A percentile compares a stretch with the other conserved stretches of the same genome.
Conservation (phyloP, 1,140 invertebrate species). For the Tribolium castaneum region DNA sequence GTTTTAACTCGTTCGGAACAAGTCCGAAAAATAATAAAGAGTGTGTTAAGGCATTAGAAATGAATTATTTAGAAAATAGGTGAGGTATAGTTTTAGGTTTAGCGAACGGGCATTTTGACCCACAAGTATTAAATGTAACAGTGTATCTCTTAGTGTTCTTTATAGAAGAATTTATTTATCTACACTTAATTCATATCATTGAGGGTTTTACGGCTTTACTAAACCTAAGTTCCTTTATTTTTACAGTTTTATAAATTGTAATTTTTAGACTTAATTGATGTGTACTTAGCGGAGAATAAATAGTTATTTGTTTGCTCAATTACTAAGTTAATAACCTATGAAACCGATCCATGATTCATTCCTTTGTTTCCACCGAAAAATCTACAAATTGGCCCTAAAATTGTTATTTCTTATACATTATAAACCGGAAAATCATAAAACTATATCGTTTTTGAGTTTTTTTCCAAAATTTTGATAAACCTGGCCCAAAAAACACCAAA, state of each 20-base stretch:
- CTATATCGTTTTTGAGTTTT: too few relatives aligned
- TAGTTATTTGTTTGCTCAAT: conserved; percentile 9
- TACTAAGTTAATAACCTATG: background rate
- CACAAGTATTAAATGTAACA: conserved; percentile 22
- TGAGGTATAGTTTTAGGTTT: conserved; percentile 43
- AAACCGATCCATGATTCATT: background rate
- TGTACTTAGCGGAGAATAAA: conserved; percentile 6
- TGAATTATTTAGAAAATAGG: conserved; percentile 55
- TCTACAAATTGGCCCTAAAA: too few relatives aligned
- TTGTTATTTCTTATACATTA: too few relatives aligned
- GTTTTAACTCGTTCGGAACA: conserved; percentile 51
- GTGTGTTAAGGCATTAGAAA: conserved; percentile 48
- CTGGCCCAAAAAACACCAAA: too few relatives aligned
- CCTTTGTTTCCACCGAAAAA: background rate
- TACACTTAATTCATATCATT: background rate
- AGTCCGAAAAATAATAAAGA: conserved; percentile 50
- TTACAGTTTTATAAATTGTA: conserved; percentile 23
- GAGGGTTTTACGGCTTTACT: conserved; percentile 22
- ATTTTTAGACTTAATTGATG: background rate
- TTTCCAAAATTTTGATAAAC: too few relatives aligned
- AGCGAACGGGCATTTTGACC: background rate
- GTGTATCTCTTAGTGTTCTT: conserved; percentile 3
- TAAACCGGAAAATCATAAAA: too few relatives aligned
- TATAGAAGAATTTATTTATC: conserved; percentile 5
- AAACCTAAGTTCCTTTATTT: conserved; percentile 23